A percentile compares a stretch with the other conserved stretches of the same genome.
Conservation (phyloP, 2,888 invertebrate genomes). For the Heliothis peltigera region DNA sequence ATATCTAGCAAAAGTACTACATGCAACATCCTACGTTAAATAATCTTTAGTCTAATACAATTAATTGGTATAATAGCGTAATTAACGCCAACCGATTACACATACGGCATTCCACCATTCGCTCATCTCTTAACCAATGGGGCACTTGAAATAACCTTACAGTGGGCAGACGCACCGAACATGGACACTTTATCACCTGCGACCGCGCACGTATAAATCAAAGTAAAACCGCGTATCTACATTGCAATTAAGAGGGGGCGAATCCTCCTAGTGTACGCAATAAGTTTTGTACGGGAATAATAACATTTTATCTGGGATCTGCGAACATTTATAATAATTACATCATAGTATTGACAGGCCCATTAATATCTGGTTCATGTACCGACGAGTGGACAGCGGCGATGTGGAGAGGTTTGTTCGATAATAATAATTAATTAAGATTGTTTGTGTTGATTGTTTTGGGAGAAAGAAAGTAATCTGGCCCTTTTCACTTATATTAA, state of each 20-base stretch:
- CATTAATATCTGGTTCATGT: slow-evolving; percentile 80
- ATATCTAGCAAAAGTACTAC: not conserved
- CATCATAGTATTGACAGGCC: slow-evolving; percentile 84
- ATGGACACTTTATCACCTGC: slow-evolving; percentile 74
- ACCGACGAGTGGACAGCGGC: slow-evolving; percentile 43
- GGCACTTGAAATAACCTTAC: slow-evolving; percentile 52
- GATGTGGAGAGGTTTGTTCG: slow-evolving; percentile 30
- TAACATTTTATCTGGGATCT: slow-evolving; percentile 80
- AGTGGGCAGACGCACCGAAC: slow-evolving; percentile 71
- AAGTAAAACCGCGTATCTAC: slow-evolving; percentile 66
- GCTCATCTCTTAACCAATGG: slow-evolving; percentile 54
- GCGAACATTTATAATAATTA: slow-evolving; percentile 87
- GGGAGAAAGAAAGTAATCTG: too few species aligned
- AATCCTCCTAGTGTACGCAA: slow-evolving; percentile 74
- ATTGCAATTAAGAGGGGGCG: slow-evolving; percentile 77
- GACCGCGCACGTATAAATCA: slow-evolving; percentile 56
- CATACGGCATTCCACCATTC: slow-evolving; percentile 27
- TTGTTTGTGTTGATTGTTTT: slow-evolving; percentile 21
- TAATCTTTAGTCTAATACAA: slow-evolving; percentile 33
- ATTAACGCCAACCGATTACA: slow-evolving; percentile 42
- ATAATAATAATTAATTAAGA: slow-evolving; percentile 26
- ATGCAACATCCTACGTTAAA: slow-evolving; percentile 15
- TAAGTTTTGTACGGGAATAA: slow-evolving; percentile 78
- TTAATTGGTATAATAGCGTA: slow-evolving; percentile 15
- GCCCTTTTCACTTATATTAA: too few species aligned